Base-by-base conservation (phyloP, 2,888 invertebrate species). In the Entomobrya proxima region DNA sequence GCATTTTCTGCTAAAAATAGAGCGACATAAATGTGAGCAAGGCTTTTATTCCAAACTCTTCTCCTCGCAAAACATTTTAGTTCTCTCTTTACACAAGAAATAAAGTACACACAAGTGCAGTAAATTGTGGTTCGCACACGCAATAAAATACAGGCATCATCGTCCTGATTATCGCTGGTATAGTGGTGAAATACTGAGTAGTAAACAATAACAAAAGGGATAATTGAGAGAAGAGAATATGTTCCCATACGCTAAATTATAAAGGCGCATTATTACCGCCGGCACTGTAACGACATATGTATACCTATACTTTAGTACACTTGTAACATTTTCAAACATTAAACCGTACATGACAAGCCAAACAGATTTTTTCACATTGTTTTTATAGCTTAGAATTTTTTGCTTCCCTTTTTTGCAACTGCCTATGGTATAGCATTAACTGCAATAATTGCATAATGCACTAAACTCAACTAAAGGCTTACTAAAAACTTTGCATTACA, bases 201-300 rank as follows among this genome's bases (percentile, higher is more conserved):
- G 69, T 69, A 44, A 69, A 69, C 69, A 69, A 69, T 69, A 44
- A 69, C 69, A 69, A 69, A 47, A 69, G 69, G 69, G 69, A 69
- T 55, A 64, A 64, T 64, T 64, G 32, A 64, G 61, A 15, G 18
- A 24, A 32, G 61, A 35, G 6, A 40, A 9, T 40, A 11, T 64
- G 61, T 61, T 30, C 61, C 15, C 15, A 35, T 64, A 35, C 61
- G 15, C 32, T 32, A 7, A n/a, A 32, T 15, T 18, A 35, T 35
- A n/a, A n/a, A n/a, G n/a, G n/a, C n/a, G n/a, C 61, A 64, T 55
- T 18, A 21, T 21, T 55, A 55, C 55, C 7, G 24, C 55, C 11
- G 24, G 55, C 55, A 55, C 13, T 9, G 55, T 1, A 55, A 27
- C 24, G 27, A 18, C 6, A 55, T 47, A 47, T 32, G n/a, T 4